These are phyloP conservation scores for Hepsetus odoe DNA, from an alignment of 2,113 vertebrate species.

Conservation along the genomic window DNA sequence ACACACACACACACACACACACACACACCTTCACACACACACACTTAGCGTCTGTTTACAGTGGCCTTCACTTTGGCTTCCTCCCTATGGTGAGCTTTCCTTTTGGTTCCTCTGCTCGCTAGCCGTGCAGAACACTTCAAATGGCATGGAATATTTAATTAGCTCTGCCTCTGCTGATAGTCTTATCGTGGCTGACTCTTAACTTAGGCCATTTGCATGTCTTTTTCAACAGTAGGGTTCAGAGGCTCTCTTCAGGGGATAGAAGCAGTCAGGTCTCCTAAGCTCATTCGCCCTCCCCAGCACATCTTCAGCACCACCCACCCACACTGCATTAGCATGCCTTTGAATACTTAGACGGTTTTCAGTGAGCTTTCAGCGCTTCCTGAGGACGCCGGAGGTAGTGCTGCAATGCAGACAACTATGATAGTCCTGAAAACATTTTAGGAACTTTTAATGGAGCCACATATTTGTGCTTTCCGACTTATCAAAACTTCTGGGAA, in stretches of 20 bases:
- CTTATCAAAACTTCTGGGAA: background rate
- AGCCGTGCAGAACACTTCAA: slow-evolving; percentile 24
- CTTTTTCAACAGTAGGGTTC: slow-evolving; percentile 38
- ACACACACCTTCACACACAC: background rate
- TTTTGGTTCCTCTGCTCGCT: slow-evolving; percentile 2
- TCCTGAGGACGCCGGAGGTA: slow-evolving; percentile 6
- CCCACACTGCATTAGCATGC: slow-evolving; percentile 21
- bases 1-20: background rate
- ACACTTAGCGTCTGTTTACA: slow-evolving; percentile 9
- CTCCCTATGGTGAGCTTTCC: slow-evolving; percentile 17
- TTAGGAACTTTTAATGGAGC: background rate
- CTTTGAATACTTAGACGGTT: slow-evolving; percentile 24
- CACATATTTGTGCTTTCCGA: background rate
- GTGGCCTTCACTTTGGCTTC: slow-evolving; percentile 15
- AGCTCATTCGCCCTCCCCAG: background rate
- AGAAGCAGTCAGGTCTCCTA: slow-evolving; percentile 38
- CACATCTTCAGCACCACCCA: slow-evolving; percentile 39
- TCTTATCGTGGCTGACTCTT: slow-evolving; percentile 48
- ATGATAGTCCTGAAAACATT: background rate
- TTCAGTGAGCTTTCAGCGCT: background rate
- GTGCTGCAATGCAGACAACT: background rate
- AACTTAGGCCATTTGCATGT: slow-evolving; percentile 50
- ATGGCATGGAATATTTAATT: slow-evolving; percentile 55
- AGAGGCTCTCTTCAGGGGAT: slow-evolving; percentile 36
- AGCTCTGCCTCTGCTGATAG: slow-evolving; percentile 48